These are phyloP conservation scores for Maniola hyperantus DNA, from an alignment of 2,888 invertebrate genomes.

Conservation along the genomic window DNA sequence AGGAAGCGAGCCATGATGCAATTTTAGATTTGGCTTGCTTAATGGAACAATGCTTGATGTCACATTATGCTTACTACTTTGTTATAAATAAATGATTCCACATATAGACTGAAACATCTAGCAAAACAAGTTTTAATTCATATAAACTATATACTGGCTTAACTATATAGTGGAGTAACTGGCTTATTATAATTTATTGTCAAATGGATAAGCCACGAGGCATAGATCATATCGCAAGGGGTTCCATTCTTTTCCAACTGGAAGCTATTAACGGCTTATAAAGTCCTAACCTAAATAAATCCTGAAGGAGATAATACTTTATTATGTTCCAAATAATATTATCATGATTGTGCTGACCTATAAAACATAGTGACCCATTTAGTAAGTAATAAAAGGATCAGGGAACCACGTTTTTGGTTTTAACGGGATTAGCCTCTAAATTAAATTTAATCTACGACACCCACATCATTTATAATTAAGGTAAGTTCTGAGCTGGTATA, in stretches of 20 bases:
- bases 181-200: no score
- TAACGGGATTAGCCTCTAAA: not conserved
- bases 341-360: not conserved
- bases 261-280: not conserved
- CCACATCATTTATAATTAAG: conserved; percentile 9
- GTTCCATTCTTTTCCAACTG: not conserved
- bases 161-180: no score
- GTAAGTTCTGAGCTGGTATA: not conserved
- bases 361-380: not conserved
- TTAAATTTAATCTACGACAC: conserved; percentile 6
- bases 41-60: no score
- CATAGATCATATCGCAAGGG: not conserved
- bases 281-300: not conserved
- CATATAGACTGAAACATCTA: no score
- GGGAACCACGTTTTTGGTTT: not conserved
- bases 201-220: not conserved
- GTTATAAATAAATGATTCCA: no score
- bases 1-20: no score
- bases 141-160: no score
- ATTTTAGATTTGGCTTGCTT: no score
- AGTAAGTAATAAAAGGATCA: not conserved
- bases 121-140: no score
- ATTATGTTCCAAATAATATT: not conserved
- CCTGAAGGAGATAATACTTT: not conserved
- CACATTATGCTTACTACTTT: no score